Evolutionary conservation across 2,113 vertebrate genomes (phyloP), one percentile per base, ranked within the genome.

Genomic region (Oxygymnocypris stewartii): DNA sequence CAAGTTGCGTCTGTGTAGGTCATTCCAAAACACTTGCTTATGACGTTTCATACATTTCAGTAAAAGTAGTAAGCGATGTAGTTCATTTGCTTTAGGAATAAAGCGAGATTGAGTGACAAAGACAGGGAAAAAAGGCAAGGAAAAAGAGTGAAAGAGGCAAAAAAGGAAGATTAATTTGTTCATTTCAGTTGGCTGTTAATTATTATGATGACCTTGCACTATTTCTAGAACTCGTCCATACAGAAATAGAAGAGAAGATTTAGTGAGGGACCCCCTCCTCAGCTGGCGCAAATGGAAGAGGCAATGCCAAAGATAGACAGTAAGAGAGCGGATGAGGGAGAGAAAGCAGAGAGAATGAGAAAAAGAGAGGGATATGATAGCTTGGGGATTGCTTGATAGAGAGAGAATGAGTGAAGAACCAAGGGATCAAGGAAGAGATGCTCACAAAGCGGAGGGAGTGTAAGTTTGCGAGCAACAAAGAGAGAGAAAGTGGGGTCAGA

Each of bases 401-500:
- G 18, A 20, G 71, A 44, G 54, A 57, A 75, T n/a, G 23, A 84
- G 42, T 31, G 71, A 84, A 89, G 73, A 82, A 84, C n/a, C 54
- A 63, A 65, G n/a, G 28, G 5, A 65, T 74, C 47, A 84, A 12
- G 25, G 37, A 11, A 57, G 63, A 73, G 42, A 61, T 77, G 31
- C 73, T 73, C 42, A 76, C 54, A 28, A 57, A 31, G 79, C 23
- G 25, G n/a, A 78, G 76, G 59, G 67, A 40, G 75, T 8, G 54
- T 71, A 42, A 18, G 49, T n/a, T 20, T 6, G 61, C 11, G 59
- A 79, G 85, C 37, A 67, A 76, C 78, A 90, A 87, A 90, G 82
- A 82, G 79, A 84, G 87, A 91, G 87, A 89, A 90, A 91, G 91
- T 87, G 89, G 91, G 93, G 93, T 94, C 93, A 92, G 44, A 3